Percentiles rank a stretch among this genome's conserved stretches.
Conservation (phyloP, 2,797 vertebrate genomes). For the Bufotes viridis region DNA sequence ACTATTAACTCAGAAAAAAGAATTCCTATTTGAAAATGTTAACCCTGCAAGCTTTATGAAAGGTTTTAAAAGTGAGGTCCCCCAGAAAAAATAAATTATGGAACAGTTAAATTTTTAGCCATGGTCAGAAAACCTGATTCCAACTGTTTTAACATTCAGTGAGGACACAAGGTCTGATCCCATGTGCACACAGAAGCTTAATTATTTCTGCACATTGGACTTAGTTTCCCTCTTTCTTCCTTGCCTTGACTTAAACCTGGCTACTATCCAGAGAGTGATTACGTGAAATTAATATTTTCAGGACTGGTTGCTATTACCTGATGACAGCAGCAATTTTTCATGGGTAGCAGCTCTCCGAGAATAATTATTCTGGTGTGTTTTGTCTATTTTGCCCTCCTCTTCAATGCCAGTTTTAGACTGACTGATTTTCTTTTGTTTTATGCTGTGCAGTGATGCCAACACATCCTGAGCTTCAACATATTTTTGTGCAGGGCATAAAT, state of each 20-base stretch:
- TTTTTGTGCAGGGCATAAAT: constrained; percentile 19
- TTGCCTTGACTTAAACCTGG: constrained; percentile 33
- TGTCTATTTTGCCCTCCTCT: constrained; percentile 32
- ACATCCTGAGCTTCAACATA: constrained; percentile 10
- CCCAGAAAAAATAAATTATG: background rate
- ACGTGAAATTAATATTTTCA: constrained; percentile 42
- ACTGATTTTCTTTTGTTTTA: constrained; percentile 32
- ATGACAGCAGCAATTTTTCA: constrained; percentile 47
- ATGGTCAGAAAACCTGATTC: background rate
- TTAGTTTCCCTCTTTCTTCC: background rate
- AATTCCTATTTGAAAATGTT: background rate
- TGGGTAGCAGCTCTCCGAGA: background rate
- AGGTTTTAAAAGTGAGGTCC: background rate
- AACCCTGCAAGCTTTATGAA: background rate
- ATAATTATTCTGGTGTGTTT: constrained; percentile 38
- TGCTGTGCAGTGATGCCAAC: background rate
- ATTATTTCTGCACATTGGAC: constrained; percentile 32
- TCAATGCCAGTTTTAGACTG: constrained; percentile 22
- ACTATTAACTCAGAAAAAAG: no score
- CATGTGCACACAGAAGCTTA: constrained; percentile 18
- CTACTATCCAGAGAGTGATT: constrained; percentile 17
- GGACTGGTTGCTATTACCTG: constrained; percentile 31
- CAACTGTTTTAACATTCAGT: background rate
- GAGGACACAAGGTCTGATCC: background rate
- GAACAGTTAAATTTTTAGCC: background rate